Evolutionary conservation across 23 tunicate genomes (phyloP).

Genomic region (Ascidia mentula): DNA sequence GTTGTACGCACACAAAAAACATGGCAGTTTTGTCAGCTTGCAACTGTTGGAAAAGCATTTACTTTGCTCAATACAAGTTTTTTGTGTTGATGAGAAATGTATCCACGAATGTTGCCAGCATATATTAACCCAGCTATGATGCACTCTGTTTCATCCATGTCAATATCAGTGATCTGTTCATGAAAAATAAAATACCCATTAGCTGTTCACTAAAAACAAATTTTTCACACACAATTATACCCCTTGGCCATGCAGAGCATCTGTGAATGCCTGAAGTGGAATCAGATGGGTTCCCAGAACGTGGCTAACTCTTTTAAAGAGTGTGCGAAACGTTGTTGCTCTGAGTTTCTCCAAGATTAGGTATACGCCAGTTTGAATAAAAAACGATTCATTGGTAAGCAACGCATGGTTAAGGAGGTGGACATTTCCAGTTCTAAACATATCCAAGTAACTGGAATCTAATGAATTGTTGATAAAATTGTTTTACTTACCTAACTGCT

Average conservation of each 20-base stretch:
- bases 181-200: not conserved
- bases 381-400: constrained; percentile 64
- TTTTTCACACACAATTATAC: constrained; percentile 18
- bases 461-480: too few species aligned
- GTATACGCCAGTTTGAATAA: constrained; percentile 88
- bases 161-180: constrained; percentile 77
- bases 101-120: constrained; percentile 89
- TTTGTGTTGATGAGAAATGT: constrained; percentile 98
- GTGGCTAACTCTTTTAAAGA: constrained; percentile 69
- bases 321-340: constrained; percentile 69
- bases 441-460: not conserved
- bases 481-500: constrained; percentile 60
- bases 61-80: constrained; percentile 91
- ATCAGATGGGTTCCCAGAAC: constrained; percentile 73
- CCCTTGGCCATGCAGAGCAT: constrained; percentile 82
- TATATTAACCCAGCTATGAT: constrained; percentile 93
- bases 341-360: constrained; percentile 82
- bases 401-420: constrained; percentile 60
- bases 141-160: constrained; percentile 98
- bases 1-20: too few species aligned
- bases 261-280: constrained; percentile 72
- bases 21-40: constrained; percentile 25
- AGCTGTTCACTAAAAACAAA: not conserved
- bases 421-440: constrained; percentile 80
- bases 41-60: constrained; percentile 85